Evolutionary conservation across 1,140 invertebrate genomes (phyloP), one percentile per base, ranked within the genome.

Genomic region (Ericerus pela): DNA sequence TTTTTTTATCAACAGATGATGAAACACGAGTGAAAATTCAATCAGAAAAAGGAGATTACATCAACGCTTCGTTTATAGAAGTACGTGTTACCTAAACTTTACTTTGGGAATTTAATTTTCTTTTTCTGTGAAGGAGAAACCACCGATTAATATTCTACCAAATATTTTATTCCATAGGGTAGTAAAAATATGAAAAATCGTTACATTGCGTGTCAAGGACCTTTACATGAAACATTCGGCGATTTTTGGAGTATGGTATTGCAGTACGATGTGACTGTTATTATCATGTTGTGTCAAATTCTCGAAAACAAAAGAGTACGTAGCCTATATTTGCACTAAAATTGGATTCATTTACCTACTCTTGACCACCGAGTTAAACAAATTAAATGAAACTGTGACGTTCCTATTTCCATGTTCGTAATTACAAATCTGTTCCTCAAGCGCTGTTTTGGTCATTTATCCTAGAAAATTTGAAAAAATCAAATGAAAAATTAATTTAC

Each of bases 201-300:
- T n/a, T 89, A 88, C 61, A 84, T 89, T 59, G 84, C 85, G n/a
- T 81, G 82, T 16, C 86, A 89, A 72, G 86, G 84, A 14, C 87
- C 88, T 0, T 76, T 84, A 58, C 74, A 78, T 18, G 75, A 77
- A 59, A 90, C 85, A 11, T 69, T 77, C 2, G 70, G 71, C 37
- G 85, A 89, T 67, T 88, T 90, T 68, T 90, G 87, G 85, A 71
- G 79, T 61, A 88, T 89, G 84, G 67, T 86, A 18, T 77, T 85
- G 64, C 77, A 86, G 64, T 76, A 85, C 64, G 77, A 85, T 53
- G 76, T 80, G 1, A 72, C 75, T 30, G 70, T 86, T 11, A 84
- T 90, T 63, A 77, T 87, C 24, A 88, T 89, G 82, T 72, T 86
- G 18, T 84, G 85, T 14, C 79, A 84, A 62, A 77, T 85, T 53